Evolutionary conservation across 2,888 invertebrate genomes (phyloP).

Genomic region (Rambutsinella grinnellia): DNA sequence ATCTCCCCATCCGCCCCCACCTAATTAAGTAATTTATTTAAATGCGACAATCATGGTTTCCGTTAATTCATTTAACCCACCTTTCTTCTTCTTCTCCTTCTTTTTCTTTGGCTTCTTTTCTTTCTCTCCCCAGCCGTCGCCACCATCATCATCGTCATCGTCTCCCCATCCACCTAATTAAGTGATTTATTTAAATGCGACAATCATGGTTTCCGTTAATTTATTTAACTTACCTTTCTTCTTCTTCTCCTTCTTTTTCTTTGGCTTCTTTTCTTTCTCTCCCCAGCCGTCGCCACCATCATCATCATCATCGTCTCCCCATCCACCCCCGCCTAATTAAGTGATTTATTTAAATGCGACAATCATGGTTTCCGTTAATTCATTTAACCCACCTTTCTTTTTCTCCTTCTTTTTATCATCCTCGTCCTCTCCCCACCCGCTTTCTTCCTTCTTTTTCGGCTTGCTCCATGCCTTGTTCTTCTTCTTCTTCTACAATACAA

Average conservation of each 20-base stretch:
- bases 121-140: slow-evolving; percentile 51
- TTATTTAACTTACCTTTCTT: slow-evolving; percentile 40
- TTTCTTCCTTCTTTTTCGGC: slow-evolving; percentile 5
- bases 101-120: slow-evolving; percentile 31
- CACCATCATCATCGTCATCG: slow-evolving; percentile 36
- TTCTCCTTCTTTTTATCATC: slow-evolving; percentile 30
- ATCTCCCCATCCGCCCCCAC: slow-evolving; percentile 31
- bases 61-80: no score
- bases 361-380: no score
- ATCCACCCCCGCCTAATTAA: slow-evolving; percentile 18
- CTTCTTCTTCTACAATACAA: slow-evolving; percentile 36
- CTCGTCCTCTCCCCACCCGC: slow-evolving; percentile 53
- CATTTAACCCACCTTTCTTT: slow-evolving; percentile 41
- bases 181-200: not conserved
- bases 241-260: slow-evolving; percentile 32
- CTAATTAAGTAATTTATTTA: not conserved
- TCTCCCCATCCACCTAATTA: slow-evolving; percentile 17
- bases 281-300: slow-evolving; percentile 17
- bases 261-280: slow-evolving; percentile 27
- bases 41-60: no score
- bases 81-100: slow-evolving; percentile 35
- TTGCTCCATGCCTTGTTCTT: slow-evolving; percentile 27
- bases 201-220: no score
- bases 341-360: not conserved
- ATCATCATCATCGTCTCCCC: slow-evolving; percentile 38